phyloP scores from a whole-genome alignment of 2,797 vertebrate species.

The Pangasius mekongensis region DNA sequence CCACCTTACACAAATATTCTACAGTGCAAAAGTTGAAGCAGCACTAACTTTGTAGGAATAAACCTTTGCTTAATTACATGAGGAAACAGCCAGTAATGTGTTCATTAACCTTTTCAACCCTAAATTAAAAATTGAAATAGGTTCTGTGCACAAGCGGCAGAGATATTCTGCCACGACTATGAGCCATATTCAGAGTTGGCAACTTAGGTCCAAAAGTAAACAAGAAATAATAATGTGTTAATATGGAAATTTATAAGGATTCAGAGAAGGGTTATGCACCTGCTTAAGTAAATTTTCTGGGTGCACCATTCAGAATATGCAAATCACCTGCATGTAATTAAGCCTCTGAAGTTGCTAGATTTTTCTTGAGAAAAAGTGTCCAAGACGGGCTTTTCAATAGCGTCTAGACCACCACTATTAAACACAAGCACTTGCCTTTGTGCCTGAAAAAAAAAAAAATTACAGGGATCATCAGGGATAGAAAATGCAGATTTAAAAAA shows the following conservation, averaged over 20 bases:
- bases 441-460: too few species aligned
- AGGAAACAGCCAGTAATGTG: not conserved
- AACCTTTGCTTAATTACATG: not conserved
- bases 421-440: not conserved
- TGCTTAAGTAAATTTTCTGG: too few species aligned
- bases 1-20: not conserved
- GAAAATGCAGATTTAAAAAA: not conserved
- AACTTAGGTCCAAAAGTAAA: not conserved
- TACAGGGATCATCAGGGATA: too few species aligned
- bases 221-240: not conserved
- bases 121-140: not conserved
- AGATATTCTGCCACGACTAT: not conserved
- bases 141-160: not conserved
- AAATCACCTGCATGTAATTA: not conserved
- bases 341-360: not conserved
- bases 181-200: not conserved
- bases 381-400: not conserved
- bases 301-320: not conserved
- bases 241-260: not conserved
- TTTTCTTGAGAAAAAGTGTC: not conserved
- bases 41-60: not conserved
- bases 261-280: not conserved
- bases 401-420: too few species aligned
- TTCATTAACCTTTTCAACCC: not conserved
- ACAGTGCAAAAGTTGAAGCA: not conserved